Percentiles rank a stretch among this genome's conserved stretches.
Conservation (phyloP, 2,888 invertebrate genomes). For the Melanostoma scalare region DNA sequence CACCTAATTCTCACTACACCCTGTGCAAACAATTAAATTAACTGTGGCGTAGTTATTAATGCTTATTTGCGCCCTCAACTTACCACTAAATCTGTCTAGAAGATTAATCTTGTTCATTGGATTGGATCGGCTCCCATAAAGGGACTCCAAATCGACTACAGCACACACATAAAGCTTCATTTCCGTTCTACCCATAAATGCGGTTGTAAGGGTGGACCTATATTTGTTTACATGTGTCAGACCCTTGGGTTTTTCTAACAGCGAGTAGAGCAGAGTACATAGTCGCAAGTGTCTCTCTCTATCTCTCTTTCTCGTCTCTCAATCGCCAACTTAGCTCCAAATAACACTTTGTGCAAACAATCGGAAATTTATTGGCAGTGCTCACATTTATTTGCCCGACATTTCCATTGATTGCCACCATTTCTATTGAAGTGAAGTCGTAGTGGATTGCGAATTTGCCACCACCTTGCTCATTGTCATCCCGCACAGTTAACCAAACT, state of each 20-base stretch:
- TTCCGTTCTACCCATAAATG: constrained; percentile 20
- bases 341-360: constrained; percentile 71
- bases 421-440: constrained; percentile 6
- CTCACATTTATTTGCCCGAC: constrained; percentile 67
- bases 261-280: not conserved
- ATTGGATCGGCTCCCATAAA: constrained; percentile 9
- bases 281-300: not conserved
- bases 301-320: constrained; percentile 14
- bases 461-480: constrained; percentile 5
- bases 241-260: constrained; percentile 24
- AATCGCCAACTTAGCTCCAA: constrained; percentile 33
- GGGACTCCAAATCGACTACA: constrained; percentile 12
- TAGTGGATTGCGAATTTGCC: constrained; percentile 41
- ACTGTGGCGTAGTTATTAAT: constrained; percentile 40
- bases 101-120: constrained; percentile 55
- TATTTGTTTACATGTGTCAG: constrained; percentile 64
- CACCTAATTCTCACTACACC: not conserved
- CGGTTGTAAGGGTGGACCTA: constrained; percentile 35
- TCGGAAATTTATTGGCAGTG: constrained; percentile 67
- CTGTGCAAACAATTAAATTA: constrained; percentile 18
- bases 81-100: constrained; percentile 49
- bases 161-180: constrained; percentile 35
- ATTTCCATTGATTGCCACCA: constrained; percentile 58
- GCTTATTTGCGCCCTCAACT: constrained; percentile 16
- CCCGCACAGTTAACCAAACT: not conserved